Base-by-base conservation (phyloP, 2,888 invertebrate species). In the Beris chalybata region DNA sequence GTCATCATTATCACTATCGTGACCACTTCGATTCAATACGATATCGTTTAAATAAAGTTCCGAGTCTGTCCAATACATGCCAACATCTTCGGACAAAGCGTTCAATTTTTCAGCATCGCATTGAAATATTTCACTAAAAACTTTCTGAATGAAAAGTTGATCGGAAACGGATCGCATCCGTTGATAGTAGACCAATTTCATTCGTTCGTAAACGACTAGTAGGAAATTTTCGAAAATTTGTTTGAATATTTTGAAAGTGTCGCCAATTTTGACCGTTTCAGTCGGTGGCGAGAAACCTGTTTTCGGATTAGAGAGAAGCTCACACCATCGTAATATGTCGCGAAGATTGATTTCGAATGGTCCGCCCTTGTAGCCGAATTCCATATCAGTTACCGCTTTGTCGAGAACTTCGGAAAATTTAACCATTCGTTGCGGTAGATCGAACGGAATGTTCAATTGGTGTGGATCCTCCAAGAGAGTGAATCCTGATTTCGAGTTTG, bases 331-430 rank as follows among this genome's bases (percentile, higher is more conserved):
- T 67, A 91, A 88, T 71, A 99, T 85, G 77, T 99, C 99, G 73
- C 99, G 86, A 55, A 99, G 83, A 82, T 99, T 99, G 82, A 97
- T 94, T 81, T 99, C 98, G 91, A 94, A 98, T 0, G 97, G 97
- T 0, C 92, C 88, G 0, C 97, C 97, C 75, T 83, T 86, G 72
- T 87, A 86, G 0, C 91, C 96, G 86, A 93, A 94, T 66, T 86
- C 84, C 73, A 86, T 78, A 50, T 84, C 82, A 2, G 86, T 84
- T 12, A 90, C 85, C 74, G 89, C 88, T 11, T 83, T 78, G 0
- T 86, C 85, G 4, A 94, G 78, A 77, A 82, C 82, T 68, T 86
- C 85, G 72, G 94, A 95, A 74, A 97, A 95, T 53, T 83, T 78
- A 0, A 96, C 89, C 84, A 97, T 92, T 72, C 85, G 85, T 2